Evolutionary conservation across 2,113 vertebrate genomes (phyloP).

Genomic region (Cavia porcellus): DNA sequence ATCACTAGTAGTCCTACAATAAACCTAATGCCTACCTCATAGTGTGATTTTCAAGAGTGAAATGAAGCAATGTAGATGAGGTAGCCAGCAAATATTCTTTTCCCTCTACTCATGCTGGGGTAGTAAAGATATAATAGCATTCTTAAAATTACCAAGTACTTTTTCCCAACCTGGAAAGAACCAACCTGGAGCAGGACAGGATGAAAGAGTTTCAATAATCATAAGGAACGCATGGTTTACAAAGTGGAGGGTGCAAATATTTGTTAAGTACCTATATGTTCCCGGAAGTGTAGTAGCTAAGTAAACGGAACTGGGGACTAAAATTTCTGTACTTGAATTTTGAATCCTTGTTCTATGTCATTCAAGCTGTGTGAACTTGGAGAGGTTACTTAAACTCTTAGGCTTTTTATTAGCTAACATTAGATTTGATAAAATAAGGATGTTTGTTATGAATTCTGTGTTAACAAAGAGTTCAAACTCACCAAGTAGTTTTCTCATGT

Average conservation of each 20-base stretch:
- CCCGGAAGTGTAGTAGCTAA: background rate
- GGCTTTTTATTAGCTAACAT: background rate
- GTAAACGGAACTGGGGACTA: background rate
- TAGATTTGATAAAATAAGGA: background rate
- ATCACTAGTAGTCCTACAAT: background rate
- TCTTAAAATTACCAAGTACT: background rate
- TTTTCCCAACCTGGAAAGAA: background rate
- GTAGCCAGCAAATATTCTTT: background rate
- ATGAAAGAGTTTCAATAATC: background rate
- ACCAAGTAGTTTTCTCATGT: background rate
- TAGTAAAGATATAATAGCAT: too few species aligned
- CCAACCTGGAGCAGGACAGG: background rate
- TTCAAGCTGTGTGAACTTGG: background rate
- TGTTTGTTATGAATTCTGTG: background rate
- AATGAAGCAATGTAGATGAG: background rate
- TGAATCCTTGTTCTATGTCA: background rate
- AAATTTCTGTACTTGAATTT: background rate
- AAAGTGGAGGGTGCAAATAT: background rate
- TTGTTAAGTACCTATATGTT: background rate
- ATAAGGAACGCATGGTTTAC: background rate
- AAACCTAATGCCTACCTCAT: background rate
- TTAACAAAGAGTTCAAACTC: background rate
- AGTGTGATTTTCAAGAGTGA: background rate
- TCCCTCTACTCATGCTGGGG: background rate
- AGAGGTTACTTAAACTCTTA: background rate